Conservation (phyloP, 2,113 vertebrate genomes). For the Nesoenas mayeri region DNA sequence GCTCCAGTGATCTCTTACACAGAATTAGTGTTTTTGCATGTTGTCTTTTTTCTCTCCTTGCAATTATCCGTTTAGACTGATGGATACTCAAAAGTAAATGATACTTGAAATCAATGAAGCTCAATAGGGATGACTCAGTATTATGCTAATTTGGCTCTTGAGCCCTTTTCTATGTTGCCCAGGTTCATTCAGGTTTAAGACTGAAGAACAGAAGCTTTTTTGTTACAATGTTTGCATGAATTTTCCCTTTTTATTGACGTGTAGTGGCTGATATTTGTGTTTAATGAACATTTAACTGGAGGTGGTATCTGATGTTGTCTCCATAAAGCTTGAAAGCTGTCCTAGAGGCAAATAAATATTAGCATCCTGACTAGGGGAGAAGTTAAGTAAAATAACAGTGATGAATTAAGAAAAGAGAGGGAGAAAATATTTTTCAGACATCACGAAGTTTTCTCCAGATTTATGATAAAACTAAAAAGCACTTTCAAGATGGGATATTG, state of each 20-base stretch:
- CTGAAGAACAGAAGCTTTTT: constrained; percentile 33
- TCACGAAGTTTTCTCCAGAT: constrained; percentile 28
- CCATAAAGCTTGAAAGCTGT: constrained; percentile 18
- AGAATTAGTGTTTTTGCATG: background rate
- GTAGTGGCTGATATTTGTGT: background rate
- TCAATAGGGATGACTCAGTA: background rate
- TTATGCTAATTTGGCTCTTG: constrained; percentile 45
- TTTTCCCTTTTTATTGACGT: constrained; percentile 25
- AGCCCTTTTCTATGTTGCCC: constrained; percentile 2
- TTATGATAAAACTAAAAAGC: constrained; percentile 15
- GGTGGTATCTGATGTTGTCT: background rate
- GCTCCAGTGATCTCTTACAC: background rate
- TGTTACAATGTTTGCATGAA: constrained; percentile 19
- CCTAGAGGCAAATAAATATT: constrained; percentile 55
- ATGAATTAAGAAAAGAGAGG: background rate
- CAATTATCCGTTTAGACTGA: constrained; percentile 36
- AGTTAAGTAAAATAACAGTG: constrained; percentile 1
- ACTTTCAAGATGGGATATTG: background rate
- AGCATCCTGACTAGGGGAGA: background rate
- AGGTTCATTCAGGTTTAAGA: constrained; percentile 40
- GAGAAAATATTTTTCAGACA: background rate
- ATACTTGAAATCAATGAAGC: background rate
- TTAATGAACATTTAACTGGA: constrained; percentile 53
- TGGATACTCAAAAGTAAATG: background rate
- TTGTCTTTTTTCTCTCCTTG: background rate